Conservation (phyloP, 2,797 vertebrate genomes). For the Micrastur ruficollis region DNA sequence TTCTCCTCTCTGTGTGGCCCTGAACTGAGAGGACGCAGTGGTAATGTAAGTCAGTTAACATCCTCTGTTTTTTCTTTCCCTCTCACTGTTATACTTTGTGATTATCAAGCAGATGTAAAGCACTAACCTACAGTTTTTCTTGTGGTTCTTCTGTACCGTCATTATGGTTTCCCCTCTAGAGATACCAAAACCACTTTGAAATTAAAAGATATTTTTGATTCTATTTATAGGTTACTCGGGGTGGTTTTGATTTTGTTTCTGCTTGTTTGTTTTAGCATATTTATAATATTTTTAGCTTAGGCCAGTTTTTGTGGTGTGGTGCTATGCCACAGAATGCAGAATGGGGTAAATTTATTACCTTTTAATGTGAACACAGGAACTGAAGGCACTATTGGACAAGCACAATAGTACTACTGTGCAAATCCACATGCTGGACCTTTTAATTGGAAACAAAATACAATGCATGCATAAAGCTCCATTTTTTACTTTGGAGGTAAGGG, state of each 20-base stretch:
- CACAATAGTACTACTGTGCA: neutral
- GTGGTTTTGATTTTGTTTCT: neutral
- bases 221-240: neutral
- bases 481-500: neutral
- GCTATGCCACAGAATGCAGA: neutral
- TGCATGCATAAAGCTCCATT: neutral
- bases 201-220: neutral
- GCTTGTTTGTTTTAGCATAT: neutral
- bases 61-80: neutral
- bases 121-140: neutral
- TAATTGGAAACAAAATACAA: neutral
- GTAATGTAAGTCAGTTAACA: neutral
- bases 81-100: neutral
- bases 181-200: conserved; percentile 20
- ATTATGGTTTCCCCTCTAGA: conserved; percentile 1
- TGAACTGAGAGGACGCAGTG: neutral
- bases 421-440: neutral
- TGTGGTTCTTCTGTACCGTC: neutral
- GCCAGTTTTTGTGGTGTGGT: neutral
- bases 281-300: neutral
- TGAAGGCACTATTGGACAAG: neutral
- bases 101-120: neutral
- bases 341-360: neutral
- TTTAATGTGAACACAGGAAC: neutral
- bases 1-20: neutral